Conservation (phyloP, 2,888 invertebrate genomes). For the Trichopoda pennipes region DNA sequence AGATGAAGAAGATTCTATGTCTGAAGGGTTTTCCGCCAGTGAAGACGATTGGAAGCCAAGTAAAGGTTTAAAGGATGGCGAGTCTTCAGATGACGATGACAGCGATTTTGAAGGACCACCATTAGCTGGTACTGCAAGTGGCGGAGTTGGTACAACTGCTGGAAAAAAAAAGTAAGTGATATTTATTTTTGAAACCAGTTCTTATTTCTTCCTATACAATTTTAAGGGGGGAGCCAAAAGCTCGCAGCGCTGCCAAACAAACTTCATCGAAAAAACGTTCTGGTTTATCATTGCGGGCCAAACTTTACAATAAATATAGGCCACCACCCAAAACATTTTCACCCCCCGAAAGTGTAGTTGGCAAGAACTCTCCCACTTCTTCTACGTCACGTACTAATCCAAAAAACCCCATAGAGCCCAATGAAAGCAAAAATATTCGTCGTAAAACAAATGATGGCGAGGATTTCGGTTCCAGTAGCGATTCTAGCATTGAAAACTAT, state of each 20-base stretch:
- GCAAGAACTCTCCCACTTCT: slow-evolving; percentile 75
- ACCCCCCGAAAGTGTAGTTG: slow-evolving; percentile 69
- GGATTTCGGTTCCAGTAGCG: slow-evolving; percentile 71
- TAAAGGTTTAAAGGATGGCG: slow-evolving; percentile 73
- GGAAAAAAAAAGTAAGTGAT: slow-evolving; percentile 71
- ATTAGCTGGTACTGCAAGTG: slow-evolving; percentile 65
- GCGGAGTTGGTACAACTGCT: slow-evolving; percentile 44
- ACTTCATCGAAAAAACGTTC: slow-evolving; percentile 75
- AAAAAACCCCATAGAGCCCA: slow-evolving; percentile 78
- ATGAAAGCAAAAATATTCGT: slow-evolving; percentile 71
- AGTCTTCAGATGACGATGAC: slow-evolving; percentile 79
- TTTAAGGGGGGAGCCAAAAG: slow-evolving; percentile 66
- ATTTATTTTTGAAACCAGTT: background rate
- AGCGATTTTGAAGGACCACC: slow-evolving; percentile 76
- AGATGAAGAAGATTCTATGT: slow-evolving; percentile 77
- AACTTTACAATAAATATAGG: slow-evolving; percentile 78
- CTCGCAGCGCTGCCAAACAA: slow-evolving; percentile 68
- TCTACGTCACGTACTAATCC: slow-evolving; percentile 74
- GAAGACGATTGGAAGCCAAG: slow-evolving; percentile 80
- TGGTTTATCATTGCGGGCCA: slow-evolving; percentile 76
- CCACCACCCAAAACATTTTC: slow-evolving; percentile 76
- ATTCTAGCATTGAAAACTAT: slow-evolving; percentile 82
- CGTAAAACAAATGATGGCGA: slow-evolving; percentile 65
- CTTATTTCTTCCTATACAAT: background rate
- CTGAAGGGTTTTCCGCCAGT: slow-evolving; percentile 80